Evolutionary conservation across 2,797 vertebrate genomes (phyloP).

Genomic region (Spea hammondii): DNA sequence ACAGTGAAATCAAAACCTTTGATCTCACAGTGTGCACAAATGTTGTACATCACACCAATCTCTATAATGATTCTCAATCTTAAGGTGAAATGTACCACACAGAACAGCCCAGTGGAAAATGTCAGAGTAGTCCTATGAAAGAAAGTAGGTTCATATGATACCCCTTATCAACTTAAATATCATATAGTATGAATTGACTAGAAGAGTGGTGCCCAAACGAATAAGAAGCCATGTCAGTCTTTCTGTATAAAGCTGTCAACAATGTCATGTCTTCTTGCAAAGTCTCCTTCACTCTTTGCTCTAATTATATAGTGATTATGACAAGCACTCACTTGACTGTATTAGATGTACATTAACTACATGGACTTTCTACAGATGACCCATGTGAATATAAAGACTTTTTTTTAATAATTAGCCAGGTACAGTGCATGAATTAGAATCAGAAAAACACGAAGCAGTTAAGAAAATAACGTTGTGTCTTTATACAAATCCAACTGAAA

Average conservation of each 20-base stretch:
- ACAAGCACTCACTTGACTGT: slow-evolving; percentile 38
- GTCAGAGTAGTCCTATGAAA: neutral
- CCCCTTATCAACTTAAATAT: neutral
- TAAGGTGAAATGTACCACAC: neutral
- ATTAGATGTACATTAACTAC: slow-evolving; percentile 23
- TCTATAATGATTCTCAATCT: no score
- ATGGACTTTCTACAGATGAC: slow-evolving; percentile 21
- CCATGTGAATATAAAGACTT: slow-evolving; percentile 10
- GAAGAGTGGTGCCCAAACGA: slow-evolving; percentile 2
- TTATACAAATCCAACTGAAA: neutral
- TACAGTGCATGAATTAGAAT: neutral
- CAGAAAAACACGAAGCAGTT: neutral
- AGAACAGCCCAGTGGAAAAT: neutral
- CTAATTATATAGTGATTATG: slow-evolving; percentile 40
- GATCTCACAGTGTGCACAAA: no score
- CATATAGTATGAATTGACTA: slow-evolving; percentile 11
- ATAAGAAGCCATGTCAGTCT: slow-evolving; percentile 18
- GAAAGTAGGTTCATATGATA: neutral
- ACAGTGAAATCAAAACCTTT: no score
- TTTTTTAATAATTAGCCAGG: neutral
- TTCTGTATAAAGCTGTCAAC: slow-evolving; percentile 27
- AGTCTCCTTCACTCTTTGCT: slow-evolving; percentile 14
- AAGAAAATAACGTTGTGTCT: neutral
- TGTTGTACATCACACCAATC: no score
- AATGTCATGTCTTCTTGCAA: slow-evolving; percentile 11